Evolutionary conservation across 1,140 invertebrate genomes (phyloP), one percentile per base, ranked within the genome.

Genomic region (Heliconius hewitsoni): DNA sequence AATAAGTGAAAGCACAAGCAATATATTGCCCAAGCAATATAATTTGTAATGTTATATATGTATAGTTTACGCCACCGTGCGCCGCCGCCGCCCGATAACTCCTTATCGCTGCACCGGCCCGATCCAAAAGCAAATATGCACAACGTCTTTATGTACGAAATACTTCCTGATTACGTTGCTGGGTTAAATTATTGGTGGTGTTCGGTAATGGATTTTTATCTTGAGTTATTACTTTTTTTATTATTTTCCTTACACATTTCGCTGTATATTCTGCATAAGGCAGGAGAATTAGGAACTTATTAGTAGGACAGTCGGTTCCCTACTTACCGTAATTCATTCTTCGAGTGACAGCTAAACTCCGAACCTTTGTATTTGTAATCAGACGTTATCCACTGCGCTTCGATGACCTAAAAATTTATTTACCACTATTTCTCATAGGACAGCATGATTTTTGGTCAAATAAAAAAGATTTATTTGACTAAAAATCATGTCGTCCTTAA

Each of bases 31-130:
- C 30, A 3, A 1, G 23, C 30, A 66, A 66, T 66, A 66, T 66
- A 66, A 66, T 66, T 66, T 66, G 60, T 66, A 30, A 11, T 13
- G 3, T 13, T 13, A 27, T 27, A 27, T 27, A 30, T 13, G 23
- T 66, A 72, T 79, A 76, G 66, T 76, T 72, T 39, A 76, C 72
- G 27, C 73, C 55, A 46, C 30, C 76, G 70, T 72, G 34, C 76
- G 76, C 66, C 76, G 73, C 66, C 76, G 73, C 71, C 55, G 80
- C 71, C 81, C 80, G 76, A 77, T 80, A 82, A 81, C 74, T 77
- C 57, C 81, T 83, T 83, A 83, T 83, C 82, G 78, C 46, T 72
- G 74, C 78, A 79, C 37, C 66, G 52, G 57, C 23, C 39, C 78
- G 74, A 79, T 76, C n/a, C 74, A 71, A 79, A 37, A 73, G 78